Conservation (phyloP, 2,113 vertebrate species). For the Baryphthengus martii region DNA sequence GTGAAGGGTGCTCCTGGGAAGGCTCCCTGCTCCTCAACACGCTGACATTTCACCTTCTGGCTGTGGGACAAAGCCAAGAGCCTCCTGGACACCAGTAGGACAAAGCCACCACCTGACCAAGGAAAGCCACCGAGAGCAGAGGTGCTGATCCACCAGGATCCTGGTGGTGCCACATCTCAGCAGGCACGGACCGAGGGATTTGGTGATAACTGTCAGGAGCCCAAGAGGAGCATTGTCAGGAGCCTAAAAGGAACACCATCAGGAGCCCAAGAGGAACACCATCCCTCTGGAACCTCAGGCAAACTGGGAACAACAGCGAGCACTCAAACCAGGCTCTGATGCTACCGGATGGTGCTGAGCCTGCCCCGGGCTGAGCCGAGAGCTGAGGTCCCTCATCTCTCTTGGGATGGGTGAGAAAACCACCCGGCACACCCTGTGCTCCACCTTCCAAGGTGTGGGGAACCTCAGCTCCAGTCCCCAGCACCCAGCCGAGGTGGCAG, state of each 20-base stretch:
- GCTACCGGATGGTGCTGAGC: background rate
- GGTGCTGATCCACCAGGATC: background rate
- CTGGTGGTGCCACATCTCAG: background rate
- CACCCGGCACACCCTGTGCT: accelerated
- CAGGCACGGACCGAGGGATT: background rate
- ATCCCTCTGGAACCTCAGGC: background rate
- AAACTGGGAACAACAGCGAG: background rate
- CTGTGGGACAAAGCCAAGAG: background rate
- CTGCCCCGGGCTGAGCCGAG: background rate
- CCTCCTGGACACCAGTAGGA: background rate
- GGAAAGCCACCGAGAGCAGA: background rate
- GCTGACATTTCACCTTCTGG: background rate
- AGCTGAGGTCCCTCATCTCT: background rate
- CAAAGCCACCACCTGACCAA: background rate
- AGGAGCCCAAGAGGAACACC: background rate
- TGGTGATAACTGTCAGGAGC: background rate
- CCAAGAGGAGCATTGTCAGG: background rate
- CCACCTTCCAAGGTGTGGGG: background rate
- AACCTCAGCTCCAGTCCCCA: background rate
- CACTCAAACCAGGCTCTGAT: accelerated
- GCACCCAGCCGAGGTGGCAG: background rate
- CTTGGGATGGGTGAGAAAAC: background rate
- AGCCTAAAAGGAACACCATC: too few relatives aligned
- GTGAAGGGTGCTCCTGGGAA: background rate
- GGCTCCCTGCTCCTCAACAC: background rate